phyloP scores from a whole-genome alignment of 2,113 vertebrate species.

The Stictonetta naevosa region DNA sequence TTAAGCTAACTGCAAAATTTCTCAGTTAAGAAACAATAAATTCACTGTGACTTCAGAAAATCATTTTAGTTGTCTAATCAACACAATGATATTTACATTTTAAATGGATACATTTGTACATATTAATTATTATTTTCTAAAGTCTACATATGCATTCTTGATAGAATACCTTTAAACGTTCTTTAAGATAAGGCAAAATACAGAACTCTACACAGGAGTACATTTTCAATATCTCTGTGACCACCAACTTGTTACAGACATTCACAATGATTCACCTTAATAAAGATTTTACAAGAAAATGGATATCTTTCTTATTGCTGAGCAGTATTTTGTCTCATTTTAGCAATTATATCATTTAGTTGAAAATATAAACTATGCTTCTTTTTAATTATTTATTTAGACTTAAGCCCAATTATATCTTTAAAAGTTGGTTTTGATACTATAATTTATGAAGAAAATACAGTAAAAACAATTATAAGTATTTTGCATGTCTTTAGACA shows the following conservation, averaged over 20 bases:
- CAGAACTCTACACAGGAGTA: no score
- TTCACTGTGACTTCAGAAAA: not conserved
- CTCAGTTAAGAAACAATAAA: not conserved
- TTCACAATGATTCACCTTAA: not conserved
- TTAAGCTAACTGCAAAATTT: not conserved
- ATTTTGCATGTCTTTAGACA: not conserved
- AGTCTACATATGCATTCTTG: not conserved
- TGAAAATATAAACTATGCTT: not conserved
- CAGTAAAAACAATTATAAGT: not conserved
- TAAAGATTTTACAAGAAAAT: not conserved
- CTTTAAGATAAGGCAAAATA: not conserved
- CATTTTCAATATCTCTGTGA: not conserved
- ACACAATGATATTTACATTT: not conserved
- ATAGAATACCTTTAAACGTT: not conserved
- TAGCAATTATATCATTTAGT: not conserved
- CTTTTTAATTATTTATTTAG: not conserved
- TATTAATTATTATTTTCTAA: not conserved
- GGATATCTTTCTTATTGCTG: not conserved
- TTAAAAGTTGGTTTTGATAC: not conserved
- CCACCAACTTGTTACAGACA: not conserved
- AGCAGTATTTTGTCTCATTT: not conserved
- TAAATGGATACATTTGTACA: not conserved
- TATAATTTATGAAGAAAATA: not conserved
- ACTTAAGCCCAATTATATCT: not conserved
- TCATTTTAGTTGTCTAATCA: not conserved